phyloP scores from a whole-genome alignment of 2,888 invertebrate species.

The Trissolcus japonicus region DNA sequence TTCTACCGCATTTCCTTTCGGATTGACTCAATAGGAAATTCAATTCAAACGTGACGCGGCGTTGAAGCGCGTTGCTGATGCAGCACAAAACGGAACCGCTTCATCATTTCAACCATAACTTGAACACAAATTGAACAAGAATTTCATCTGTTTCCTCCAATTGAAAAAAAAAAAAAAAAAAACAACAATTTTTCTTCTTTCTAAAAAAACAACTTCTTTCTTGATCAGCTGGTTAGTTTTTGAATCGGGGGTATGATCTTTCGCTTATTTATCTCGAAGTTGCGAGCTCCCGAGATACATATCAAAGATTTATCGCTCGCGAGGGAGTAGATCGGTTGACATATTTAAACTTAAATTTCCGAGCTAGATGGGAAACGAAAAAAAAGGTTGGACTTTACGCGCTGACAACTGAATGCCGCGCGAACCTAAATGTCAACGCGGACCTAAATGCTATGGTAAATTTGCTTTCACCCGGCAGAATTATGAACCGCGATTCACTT shows the following conservation, averaged over 20 bases:
- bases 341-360: slow-evolving; percentile 13
- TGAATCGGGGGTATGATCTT: no score
- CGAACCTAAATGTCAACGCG: slow-evolving; percentile 13
- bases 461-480: slow-evolving; percentile 28
- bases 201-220: no score
- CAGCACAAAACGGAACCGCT: slow-evolving; percentile 26
- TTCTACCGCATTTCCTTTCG: slow-evolving; percentile 22
- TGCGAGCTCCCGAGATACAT: slow-evolving; percentile 9
- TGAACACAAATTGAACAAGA: slow-evolving; percentile 19
- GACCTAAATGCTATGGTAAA: slow-evolving; percentile 23
- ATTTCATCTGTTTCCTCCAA: slow-evolving; percentile 17
- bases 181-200: not conserved
- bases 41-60: slow-evolving; percentile 31
- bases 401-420: slow-evolving; percentile 22
- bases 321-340: slow-evolving; percentile 1
- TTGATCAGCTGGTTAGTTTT: no score
- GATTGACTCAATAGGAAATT: slow-evolving; percentile 21
- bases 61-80: slow-evolving; percentile 19
- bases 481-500: slow-evolving; percentile 15
- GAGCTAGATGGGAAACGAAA: slow-evolving; percentile 8
- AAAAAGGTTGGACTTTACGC: not conserved
- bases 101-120: slow-evolving; percentile 19
- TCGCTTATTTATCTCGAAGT: no score
- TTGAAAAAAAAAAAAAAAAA: not conserved
- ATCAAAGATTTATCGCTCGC: slow-evolving; percentile 23